Evolutionary conservation across 1,140 invertebrate genomes (phyloP).

Genomic region (Magallana ariakensis): DNA sequence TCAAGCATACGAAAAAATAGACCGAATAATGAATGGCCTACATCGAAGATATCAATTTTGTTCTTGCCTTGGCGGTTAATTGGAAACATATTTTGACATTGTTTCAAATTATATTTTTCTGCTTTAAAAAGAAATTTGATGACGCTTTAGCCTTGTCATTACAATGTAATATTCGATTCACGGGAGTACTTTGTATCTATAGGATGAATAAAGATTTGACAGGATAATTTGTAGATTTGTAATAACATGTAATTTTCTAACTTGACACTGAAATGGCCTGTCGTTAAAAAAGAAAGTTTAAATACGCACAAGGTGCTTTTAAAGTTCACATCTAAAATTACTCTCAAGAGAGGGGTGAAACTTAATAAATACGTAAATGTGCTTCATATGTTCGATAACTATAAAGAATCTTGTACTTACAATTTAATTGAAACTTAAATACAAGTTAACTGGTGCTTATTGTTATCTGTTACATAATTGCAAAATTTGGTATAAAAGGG

Average conservation of each 20-base stretch:
- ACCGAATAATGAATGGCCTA: neutral
- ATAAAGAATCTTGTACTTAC: no score
- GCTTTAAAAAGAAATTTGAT: neutral
- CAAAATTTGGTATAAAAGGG: no score
- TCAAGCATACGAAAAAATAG: neutral
- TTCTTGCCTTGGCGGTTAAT: neutral
- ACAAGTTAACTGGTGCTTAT: no score
- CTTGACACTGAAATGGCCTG: neutral
- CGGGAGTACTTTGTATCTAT: neutral
- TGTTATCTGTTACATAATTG: no score
- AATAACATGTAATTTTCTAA: neutral
- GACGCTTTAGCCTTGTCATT: neutral
- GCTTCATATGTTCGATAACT: no score
- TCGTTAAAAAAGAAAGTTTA: slow-evolving; percentile 6
- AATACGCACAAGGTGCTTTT: neutral
- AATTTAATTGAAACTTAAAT: no score
- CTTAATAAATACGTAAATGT: no score
- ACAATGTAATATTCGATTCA: neutral
- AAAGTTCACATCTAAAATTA: slow-evolving; percentile 12
- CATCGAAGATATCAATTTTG: slow-evolving; percentile 11
- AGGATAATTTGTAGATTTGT: slow-evolving; percentile 15
- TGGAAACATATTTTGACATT: neutral
- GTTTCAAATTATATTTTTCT: neutral
- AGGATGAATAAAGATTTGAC: neutral
- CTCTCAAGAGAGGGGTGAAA: neutral